phyloP scores from a whole-genome alignment of 2,797 vertebrate genomes.

The Epinephelus malabaricus region DNA sequence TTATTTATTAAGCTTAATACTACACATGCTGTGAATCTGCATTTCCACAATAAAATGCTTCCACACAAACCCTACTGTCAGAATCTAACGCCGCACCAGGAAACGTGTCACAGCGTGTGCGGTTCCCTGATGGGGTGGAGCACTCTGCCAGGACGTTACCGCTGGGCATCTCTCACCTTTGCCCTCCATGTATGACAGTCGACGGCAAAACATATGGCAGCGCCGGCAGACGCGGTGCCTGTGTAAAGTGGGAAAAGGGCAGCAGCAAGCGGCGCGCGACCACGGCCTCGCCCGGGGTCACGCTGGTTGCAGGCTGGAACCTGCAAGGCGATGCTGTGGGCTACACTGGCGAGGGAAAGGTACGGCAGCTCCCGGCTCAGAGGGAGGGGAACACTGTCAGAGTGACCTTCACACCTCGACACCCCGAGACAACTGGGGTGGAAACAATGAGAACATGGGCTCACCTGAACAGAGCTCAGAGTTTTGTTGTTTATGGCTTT shows the following conservation, averaged over 20 bases:
- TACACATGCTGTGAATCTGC: slow-evolving; percentile 33
- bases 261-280: slow-evolving; percentile 40
- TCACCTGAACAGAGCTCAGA: slow-evolving; percentile 2
- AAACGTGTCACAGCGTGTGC: slow-evolving; percentile 51
- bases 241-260: slow-evolving; percentile 50
- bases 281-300: slow-evolving; percentile 53
- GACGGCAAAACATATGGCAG: slow-evolving; percentile 63
- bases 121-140: slow-evolving; percentile 70
- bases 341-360: slow-evolving; percentile 13
- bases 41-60: slow-evolving; percentile 40
- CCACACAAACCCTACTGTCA: slow-evolving; percentile 53
- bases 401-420: slow-evolving; percentile 80
- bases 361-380: slow-evolving; percentile 19
- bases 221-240: slow-evolving; percentile 34
- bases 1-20: slow-evolving; percentile 5
- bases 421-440: slow-evolving; percentile 33
- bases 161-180: slow-evolving; percentile 72
- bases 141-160: slow-evolving; percentile 60
- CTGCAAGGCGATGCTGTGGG: slow-evolving; percentile 52
- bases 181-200: slow-evolving; percentile 65
- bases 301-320: slow-evolving; percentile 46
- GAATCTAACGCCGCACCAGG: slow-evolving; percentile 48
- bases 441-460: not conserved
- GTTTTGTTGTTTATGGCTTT: not conserved
- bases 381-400: slow-evolving; percentile 49